Base-by-base conservation (phyloP, 1,140 invertebrate genomes). In the Andrena cerasifolii region DNA sequence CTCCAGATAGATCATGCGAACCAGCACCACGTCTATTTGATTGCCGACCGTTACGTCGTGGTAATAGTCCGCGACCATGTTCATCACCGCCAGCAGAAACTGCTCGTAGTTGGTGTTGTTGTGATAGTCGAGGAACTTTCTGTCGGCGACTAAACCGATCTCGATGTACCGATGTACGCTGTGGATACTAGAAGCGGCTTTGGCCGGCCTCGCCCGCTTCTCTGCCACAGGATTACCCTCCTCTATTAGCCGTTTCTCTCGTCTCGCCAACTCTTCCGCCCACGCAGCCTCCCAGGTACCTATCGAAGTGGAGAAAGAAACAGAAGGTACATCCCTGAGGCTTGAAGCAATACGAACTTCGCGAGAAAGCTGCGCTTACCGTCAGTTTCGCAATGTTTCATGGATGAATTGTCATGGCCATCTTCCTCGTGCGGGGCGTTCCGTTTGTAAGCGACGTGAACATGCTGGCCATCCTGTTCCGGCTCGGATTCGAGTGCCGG, bases 71-170 rank as follows among this genome's bases (percentile, higher is more conserved):
- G 95, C 92, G 7, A 95, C 95, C 95, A 96, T 96, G 87, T 96
- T 96, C 94, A 96, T 95, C 18, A 96, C 91, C 2, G 95, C 96
- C 26, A 96, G 88, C 8, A 96, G 93, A 84, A 96, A 96, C 10
- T 93, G 94, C 72, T 95, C 94, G 12, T 95, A 90, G 87, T 96
- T 94, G 71, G 93, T 94, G 40, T 84, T 80, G 67, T 93, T 93
- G 85, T 96, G 95, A 86, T 93, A 95, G 12, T 94, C 92, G 45
- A 95, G 90, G 92, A 96, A 96, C 83, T 93, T 93, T 49, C 94
- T 93, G 89, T 96, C 95, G 26, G 94, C 95, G 3, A 96, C 94
- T 12, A 96, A 89, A 43, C 94, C 88, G 0, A 94, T 91, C 86
- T 96, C 95, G 14, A 96, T 93, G 81, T 94, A 95, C 47, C 94